Evolutionary conservation across 2,888 invertebrate species (phyloP).

Genomic region (Tinea trinotella): DNA sequence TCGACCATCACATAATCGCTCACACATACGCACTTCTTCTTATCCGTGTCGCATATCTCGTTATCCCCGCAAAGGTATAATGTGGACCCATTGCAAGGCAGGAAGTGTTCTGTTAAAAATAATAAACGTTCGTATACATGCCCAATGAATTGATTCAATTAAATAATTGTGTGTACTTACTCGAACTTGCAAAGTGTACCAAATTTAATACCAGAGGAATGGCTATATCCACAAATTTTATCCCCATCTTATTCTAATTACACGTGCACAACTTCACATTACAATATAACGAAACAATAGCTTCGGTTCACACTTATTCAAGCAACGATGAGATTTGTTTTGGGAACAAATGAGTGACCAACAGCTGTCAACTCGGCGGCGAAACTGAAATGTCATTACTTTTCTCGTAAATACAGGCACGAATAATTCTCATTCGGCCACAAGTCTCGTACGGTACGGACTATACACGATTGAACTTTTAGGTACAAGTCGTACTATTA

Average conservation of each 20-base stretch:
- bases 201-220: conserved; percentile 46
- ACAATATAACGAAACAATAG: conserved; percentile 30
- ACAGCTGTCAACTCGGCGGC: conserved; percentile 2
- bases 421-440: too few relatives aligned
- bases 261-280: conserved; percentile 40
- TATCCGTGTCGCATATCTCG: conserved; percentile 42
- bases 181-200: conserved; percentile 44
- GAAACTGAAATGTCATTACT: too few relatives aligned
- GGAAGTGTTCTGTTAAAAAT: conserved; percentile 69
- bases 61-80: conserved; percentile 39
- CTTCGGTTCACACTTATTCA: background rate
- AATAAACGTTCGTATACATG: conserved; percentile 34
- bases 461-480: too few relatives aligned
- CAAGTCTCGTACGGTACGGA: too few relatives aligned
- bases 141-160: conserved; percentile 65
- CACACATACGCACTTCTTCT: conserved; percentile 40
- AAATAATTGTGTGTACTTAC: conserved; percentile 67
- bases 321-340: background rate
- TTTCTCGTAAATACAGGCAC: too few relatives aligned
- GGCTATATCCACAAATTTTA: conserved; percentile 41
- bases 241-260: conserved; percentile 35
- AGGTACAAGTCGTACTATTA: too few relatives aligned
- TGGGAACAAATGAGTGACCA: background rate
- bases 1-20: conserved; percentile 38
- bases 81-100: conserved; percentile 50